phyloP scores from a whole-genome alignment of 2,113 vertebrate species.

The Pyrgilauda ruficollis region DNA sequence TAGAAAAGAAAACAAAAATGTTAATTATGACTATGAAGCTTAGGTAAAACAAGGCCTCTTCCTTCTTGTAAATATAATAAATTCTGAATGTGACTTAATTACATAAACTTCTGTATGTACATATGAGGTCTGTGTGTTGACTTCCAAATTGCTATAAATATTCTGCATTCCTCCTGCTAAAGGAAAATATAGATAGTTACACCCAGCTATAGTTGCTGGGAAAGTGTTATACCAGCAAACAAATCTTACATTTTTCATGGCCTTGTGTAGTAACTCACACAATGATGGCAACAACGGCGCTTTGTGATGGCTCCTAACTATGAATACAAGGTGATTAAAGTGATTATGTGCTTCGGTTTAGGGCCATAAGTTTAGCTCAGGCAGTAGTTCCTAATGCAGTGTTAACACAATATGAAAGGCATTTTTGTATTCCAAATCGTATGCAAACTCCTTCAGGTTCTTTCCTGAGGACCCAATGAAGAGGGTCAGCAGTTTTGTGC shows the following conservation, averaged over 20 bases:
- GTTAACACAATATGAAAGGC: neutral
- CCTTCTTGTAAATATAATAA: neutral
- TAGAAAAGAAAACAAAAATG: neutral
- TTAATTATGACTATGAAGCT: neutral
- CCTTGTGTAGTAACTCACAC: neutral
- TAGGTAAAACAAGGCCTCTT: neutral
- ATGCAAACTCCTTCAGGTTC: neutral
- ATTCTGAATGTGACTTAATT: neutral
- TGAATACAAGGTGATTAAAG: neutral
- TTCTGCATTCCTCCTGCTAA: neutral
- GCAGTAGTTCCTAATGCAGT: neutral
- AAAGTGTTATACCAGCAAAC: neutral
- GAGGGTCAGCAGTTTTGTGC: constrained; percentile 5
- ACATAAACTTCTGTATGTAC: neutral
- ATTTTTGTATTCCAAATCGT: neutral
- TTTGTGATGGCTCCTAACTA: neutral
- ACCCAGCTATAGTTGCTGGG: neutral
- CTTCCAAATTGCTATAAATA: neutral
- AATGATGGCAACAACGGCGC: neutral
- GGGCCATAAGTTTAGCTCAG: neutral
- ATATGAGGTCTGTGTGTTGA: neutral
- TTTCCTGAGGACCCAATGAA: constrained; percentile 8
- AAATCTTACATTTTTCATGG: neutral
- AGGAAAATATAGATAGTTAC: neutral
- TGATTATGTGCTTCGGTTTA: neutral